These are phyloP conservation scores for Scytalopus superciliaris DNA, from an alignment of 2,113 vertebrate species.

Conservation along the genomic window DNA sequence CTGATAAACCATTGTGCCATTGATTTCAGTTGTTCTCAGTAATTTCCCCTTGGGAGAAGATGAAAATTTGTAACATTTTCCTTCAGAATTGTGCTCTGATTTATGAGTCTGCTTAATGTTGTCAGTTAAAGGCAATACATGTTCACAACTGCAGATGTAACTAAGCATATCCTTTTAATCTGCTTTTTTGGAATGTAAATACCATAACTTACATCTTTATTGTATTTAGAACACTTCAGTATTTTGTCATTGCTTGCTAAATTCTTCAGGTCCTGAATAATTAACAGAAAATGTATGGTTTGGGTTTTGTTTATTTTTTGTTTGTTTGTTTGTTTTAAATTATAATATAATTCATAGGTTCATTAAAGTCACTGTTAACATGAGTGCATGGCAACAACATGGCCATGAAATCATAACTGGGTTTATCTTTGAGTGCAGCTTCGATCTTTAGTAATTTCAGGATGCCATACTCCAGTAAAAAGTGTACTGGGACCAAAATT, in stretches of 20 bases:
- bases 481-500: neutral
- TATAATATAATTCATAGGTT: neutral
- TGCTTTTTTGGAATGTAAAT: neutral
- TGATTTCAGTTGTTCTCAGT: neutral
- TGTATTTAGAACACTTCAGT: neutral
- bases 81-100: neutral
- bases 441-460: neutral
- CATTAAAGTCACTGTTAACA: neutral
- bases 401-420: neutral
- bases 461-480: neutral
- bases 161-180: neutral
- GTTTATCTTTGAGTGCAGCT: neutral
- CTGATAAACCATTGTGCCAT: neutral
- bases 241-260: neutral
- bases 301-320: neutral
- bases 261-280: neutral
- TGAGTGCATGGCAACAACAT: fast-evolving
- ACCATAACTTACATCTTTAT: neutral
- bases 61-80: neutral
- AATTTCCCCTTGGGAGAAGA: neutral
- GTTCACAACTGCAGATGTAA: neutral
- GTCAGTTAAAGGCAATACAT: neutral
- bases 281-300: neutral
- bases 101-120: neutral
- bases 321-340: neutral